phyloP scores from a whole-genome alignment of 2,797 vertebrate species.

The Gymnothorax javanicus region DNA sequence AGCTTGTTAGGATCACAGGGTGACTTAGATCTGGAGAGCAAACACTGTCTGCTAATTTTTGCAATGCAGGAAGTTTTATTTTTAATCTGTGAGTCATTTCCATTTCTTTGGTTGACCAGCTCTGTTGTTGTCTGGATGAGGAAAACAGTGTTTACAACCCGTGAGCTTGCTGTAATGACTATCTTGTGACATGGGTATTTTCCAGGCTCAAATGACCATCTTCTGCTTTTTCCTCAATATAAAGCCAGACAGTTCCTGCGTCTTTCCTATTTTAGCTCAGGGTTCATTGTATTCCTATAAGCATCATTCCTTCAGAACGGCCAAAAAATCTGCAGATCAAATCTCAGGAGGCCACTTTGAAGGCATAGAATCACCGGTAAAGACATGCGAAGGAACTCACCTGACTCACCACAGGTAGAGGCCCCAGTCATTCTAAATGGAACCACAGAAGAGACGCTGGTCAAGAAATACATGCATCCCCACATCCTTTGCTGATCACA shows the following conservation, averaged over 20 bases:
- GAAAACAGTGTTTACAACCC: neutral
- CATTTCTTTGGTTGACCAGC: neutral
- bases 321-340: neutral
- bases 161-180: neutral
- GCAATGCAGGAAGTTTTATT: too few species aligned
- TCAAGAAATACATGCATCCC: too few species aligned
- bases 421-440: neutral
- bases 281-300: neutral
- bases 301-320: neutral
- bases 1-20: neutral
- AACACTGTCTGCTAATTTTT: too few species aligned
- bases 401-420: neutral
- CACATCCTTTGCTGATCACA: neutral
- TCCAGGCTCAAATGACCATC: neutral
- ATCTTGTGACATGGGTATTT: conserved; percentile 17
- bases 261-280: neutral
- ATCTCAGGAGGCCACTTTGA: neutral
- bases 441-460: neutral
- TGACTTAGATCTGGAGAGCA: neutral
- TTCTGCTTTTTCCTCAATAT: conserved; percentile 6
- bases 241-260: neutral
- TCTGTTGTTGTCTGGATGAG: neutral
- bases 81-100: neutral
- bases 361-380: neutral
- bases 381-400: neutral